phyloP scores from a whole-genome alignment of 2,888 invertebrate species.

The Cacoxenus indagator region DNA sequence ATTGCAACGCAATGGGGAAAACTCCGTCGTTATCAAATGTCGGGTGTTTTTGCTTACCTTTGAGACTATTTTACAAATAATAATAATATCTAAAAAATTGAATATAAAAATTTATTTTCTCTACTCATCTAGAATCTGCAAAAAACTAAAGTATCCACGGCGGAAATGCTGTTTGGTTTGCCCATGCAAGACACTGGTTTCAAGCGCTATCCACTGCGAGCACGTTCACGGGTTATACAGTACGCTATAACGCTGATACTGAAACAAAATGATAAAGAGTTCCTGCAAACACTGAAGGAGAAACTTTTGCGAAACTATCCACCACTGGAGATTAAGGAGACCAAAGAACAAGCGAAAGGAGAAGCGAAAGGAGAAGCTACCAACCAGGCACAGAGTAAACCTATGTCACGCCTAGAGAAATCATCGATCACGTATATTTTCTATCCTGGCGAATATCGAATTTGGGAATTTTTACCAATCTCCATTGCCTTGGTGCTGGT shows the following conservation, averaged over 20 bases:
- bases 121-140: constrained; percentile 77
- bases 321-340: constrained; percentile 73
- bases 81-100: too few relatives aligned
- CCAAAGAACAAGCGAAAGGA: constrained; percentile 27
- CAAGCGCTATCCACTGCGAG: constrained; percentile 87
- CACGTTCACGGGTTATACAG: constrained; percentile 87
- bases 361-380: constrained; percentile 36
- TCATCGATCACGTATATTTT: constrained; percentile 77
- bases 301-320: constrained; percentile 81
- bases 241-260: constrained; percentile 92
- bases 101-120: neutral
- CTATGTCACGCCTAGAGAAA: constrained; percentile 35
- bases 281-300: constrained; percentile 79
- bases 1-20: too few relatives aligned
- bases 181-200: constrained; percentile 91
- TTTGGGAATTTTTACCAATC: constrained; percentile 87
- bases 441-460: constrained; percentile 90
- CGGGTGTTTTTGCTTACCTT: too few relatives aligned
- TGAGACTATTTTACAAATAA: too few relatives aligned
- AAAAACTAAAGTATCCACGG: constrained; percentile 85
- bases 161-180: constrained; percentile 94
- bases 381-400: neutral
- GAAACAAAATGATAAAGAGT: constrained; percentile 84
- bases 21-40: too few relatives aligned
- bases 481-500: constrained; percentile 86